Base-by-base conservation (phyloP, 2,113 vertebrate genomes). In the Mormoops blainvillei region DNA sequence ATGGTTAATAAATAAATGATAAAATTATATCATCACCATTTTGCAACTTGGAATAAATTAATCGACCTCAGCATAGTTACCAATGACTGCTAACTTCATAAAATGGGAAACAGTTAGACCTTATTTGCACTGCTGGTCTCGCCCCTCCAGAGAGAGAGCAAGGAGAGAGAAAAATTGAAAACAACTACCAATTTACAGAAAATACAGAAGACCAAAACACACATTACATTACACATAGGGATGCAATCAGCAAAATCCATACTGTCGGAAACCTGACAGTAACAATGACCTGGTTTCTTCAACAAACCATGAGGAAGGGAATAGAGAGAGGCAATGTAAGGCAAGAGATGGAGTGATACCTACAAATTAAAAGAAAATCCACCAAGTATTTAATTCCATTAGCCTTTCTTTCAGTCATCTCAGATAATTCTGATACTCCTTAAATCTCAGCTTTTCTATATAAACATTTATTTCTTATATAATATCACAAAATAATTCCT, bases 1-100 rank as follows among this genome's bases (percentile, higher is more conserved):
- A 91, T 9, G 56, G 68, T 78, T 91, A 89, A 87, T 80, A 87
- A 95, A 94, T 48, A 74, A 65, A 84, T 67, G n/a, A 90, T 83
- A 90, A 82, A 92, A 83, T 13, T 77, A 9, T 73, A 58, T 61
- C 48, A 85, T 43, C 73, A 83, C 58, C 63, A 87, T 83, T 94
- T 87, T 89, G 71, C 20, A 90, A 76, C 28, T 4, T 83, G 65
- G 12, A 88, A 85, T 81, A 54, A 93, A 91, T 45, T 45, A 93
- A 97, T 58, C 43, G 54, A 52, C 74, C 11, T 10, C 48, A 78
- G 85, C 19, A 73, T 58, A 86, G 77, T 89, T 77, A 86, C 48
- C 78, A 94, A 77, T 38, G 50, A 65, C 19, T 58, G n/a, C 20
- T 81, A 81, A 94, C 16, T 85, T 31, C n/a, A 88, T n/a, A 26